Percentiles rank a stretch among this genome's conserved stretches.
These are phyloP conservation scores for Glaucopsyche alexis DNA, from an alignment of 2,888 invertebrate species.

Conservation along the genomic window DNA sequence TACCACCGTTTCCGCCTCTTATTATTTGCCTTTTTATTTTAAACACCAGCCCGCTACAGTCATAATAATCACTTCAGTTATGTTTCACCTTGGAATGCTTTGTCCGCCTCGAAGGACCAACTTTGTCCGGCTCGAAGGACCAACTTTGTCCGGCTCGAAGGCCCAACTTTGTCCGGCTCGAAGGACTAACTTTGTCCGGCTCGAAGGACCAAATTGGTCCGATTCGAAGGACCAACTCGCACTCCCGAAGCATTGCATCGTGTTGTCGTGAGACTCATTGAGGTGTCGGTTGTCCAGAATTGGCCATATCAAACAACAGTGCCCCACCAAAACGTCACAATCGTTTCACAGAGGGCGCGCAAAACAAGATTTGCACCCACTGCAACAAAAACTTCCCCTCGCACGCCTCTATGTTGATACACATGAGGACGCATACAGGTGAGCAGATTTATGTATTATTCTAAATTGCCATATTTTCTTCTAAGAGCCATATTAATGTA, in stretches of 20 bases:
- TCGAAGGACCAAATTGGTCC: conserved; percentile 45
- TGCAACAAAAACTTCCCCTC: conserved; percentile 89
- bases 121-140: conserved; percentile 46
- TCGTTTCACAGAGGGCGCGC: conserved; percentile 79
- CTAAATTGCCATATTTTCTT: too few species aligned
- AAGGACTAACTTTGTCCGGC: conserved; percentile 46
- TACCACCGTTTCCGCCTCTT: conserved; percentile 36
- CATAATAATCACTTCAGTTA: conserved; percentile 77
- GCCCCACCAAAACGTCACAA: conserved; percentile 82
- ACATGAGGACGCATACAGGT: conserved; percentile 87
- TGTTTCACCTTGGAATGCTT: conserved; percentile 56
- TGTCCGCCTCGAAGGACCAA: conserved; percentile 41
- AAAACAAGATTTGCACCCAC: conserved; percentile 82
- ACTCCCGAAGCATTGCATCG: conserved; percentile 37
- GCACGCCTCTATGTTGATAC: conserved; percentile 89
- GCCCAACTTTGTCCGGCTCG: conserved; percentile 46
- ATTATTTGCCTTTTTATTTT: conserved; percentile 34
- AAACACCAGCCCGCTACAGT: conserved; percentile 52
- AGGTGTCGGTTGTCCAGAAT: conserved; percentile 82
- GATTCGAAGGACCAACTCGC: conserved; percentile 40
- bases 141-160: conserved; percentile 46
- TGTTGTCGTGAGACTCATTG: conserved; percentile 52
- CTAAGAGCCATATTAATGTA: too few species aligned
- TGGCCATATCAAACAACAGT: conserved; percentile 88
- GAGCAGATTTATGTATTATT: neutral